Conservation (phyloP, 2,113 vertebrate genomes). For the Melanotaenia duboulayi region DNA sequence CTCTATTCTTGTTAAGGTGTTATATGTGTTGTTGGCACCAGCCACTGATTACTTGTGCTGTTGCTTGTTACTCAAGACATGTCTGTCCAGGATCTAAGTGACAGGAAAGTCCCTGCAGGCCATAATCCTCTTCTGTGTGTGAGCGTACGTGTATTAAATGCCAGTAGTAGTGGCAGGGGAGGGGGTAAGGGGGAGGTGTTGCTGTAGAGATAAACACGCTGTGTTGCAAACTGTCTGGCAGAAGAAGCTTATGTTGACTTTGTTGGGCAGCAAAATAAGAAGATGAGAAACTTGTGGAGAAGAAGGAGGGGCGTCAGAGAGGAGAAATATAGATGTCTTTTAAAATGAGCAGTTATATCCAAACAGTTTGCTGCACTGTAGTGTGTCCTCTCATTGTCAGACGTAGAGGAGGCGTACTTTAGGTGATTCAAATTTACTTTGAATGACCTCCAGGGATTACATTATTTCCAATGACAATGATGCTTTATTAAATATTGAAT, state of each 20-base stretch:
- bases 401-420: too few species aligned
- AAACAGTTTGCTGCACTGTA: too few species aligned
- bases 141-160: slow-evolving; percentile 29
- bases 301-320: not conserved
- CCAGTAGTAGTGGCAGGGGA: not conserved
- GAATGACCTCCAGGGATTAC: not conserved
- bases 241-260: slow-evolving; percentile 7
- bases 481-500: slow-evolving; percentile 1
- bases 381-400: too few species aligned
- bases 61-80: slow-evolving; percentile 23
- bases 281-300: not conserved
- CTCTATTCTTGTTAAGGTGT: slow-evolving; percentile 75
- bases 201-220: slow-evolving; percentile 18
- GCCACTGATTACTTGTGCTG: slow-evolving; percentile 25
- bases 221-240: slow-evolving; percentile 21
- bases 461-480: not conserved
- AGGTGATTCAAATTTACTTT: slow-evolving; percentile 6
- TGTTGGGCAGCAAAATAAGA: not conserved
- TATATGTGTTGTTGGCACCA: slow-evolving; percentile 56
- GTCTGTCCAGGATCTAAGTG: slow-evolving; percentile 35
- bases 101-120: slow-evolving; percentile 57
- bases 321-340: rapidly evolving
- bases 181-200: not conserved
- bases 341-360: not conserved
- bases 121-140: slow-evolving; percentile 59